A percentile compares a stretch with the other conserved stretches of the same genome.
phyloP scores from a whole-genome alignment of 2,797 vertebrate genomes.

The Clarias platycephalus region DNA sequence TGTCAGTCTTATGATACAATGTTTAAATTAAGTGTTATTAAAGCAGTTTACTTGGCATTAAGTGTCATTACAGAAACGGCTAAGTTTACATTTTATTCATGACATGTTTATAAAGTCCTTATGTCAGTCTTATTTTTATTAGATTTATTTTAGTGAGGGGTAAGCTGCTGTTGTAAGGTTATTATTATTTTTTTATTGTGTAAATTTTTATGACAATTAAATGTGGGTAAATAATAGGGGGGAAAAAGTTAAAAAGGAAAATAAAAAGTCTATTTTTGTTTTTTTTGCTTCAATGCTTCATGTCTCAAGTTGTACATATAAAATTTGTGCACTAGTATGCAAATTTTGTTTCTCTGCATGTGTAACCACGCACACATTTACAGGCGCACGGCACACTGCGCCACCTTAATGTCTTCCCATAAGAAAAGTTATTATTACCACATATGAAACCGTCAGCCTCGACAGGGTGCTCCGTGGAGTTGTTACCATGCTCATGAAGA shows the following conservation, averaged over 20 bases:
- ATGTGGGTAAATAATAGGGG: background rate
- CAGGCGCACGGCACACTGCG: background rate
- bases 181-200: background rate
- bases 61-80: too few species aligned
- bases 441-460: constrained; percentile 43
- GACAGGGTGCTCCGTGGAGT: constrained; percentile 27
- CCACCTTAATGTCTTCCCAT: constrained; percentile 30
- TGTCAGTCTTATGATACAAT: background rate
- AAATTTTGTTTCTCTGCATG: background rate
- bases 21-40: background rate
- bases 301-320: background rate
- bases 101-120: background rate
- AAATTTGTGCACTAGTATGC: background rate
- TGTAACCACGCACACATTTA: constrained; percentile 22
- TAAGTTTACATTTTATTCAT: too few species aligned
- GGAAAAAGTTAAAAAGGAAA: background rate
- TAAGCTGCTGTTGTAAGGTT: background rate
- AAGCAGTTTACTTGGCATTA: background rate
- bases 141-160: background rate
- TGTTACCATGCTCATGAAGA: constrained; percentile 41
- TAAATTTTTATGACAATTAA: background rate
- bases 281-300: background rate
- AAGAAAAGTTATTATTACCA: constrained; percentile 47
- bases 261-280: background rate
- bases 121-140: too few species aligned